Evolutionary conservation across 2,888 invertebrate species (phyloP).

Genomic region (Agriopis aurantiaria): DNA sequence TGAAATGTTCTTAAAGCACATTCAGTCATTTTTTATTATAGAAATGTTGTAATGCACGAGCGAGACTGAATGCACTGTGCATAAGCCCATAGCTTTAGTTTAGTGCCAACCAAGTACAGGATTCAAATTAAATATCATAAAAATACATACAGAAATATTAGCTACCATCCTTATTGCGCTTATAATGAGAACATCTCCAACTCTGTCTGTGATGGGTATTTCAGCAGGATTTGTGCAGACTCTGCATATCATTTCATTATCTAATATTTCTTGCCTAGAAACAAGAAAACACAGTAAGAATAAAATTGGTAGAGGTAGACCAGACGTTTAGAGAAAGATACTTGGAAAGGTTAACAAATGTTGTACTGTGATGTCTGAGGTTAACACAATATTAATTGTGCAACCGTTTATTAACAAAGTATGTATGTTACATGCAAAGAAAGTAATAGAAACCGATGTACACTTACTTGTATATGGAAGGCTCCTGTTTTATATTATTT

Average conservation of each 20-base stretch:
- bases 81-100: no score
- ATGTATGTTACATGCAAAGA: background rate
- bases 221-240: conserved; percentile 49
- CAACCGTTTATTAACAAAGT: background rate
- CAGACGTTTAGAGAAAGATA: no score
- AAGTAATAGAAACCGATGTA: background rate
- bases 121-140: background rate
- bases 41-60: no score
- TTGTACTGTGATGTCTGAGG: no score
- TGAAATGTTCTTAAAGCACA: no score
- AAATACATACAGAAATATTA: conserved; percentile 44
- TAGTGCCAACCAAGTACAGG: background rate
- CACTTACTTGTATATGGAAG: conserved; percentile 34
- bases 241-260: conserved; percentile 50
- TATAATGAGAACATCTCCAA: conserved; percentile 43
- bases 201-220: conserved; percentile 44
- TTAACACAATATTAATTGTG: no score
- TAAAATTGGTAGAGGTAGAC: background rate
- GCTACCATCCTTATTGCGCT: conserved; percentile 48
- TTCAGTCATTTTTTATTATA: no score
- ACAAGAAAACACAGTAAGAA: background rate
- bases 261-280: conserved; percentile 42
- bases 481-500: conserved; percentile 38
- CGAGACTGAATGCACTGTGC: no score
- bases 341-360: no score